These are phyloP conservation scores for Megaceryle alcyon DNA, from an alignment of 2,797 vertebrate species.

Conservation along the genomic window DNA sequence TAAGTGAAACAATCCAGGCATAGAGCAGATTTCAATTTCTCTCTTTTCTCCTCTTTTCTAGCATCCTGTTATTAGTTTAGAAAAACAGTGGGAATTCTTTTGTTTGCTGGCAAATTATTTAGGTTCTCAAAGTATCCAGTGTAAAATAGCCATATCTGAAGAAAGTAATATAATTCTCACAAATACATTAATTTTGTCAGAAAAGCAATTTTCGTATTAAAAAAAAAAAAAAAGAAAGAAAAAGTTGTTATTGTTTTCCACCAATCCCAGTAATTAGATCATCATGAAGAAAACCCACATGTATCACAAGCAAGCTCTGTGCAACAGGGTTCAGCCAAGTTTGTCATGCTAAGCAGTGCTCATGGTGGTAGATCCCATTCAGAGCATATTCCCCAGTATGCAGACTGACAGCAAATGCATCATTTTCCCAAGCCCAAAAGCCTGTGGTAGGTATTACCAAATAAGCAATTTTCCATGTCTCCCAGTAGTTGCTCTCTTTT, in stretches of 20 bases:
- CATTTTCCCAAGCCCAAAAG: background rate
- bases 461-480: background rate
- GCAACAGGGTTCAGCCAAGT: background rate
- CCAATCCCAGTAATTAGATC: background rate
- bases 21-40: background rate
- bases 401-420: background rate
- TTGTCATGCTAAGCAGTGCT: background rate
- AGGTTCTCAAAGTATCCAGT: background rate
- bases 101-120: background rate
- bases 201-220: background rate
- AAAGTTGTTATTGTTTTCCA: background rate
- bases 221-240: background rate
- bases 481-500: background rate
- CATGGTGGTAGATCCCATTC: background rate
- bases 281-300: background rate
- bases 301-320: background rate
- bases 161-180: background rate
- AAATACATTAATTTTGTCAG: background rate
- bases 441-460: background rate
- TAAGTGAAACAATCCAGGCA: background rate
- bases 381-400: background rate
- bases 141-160: background rate
- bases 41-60: background rate
- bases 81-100: background rate
- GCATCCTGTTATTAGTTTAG: background rate